These are phyloP conservation scores for Nipponacmea schrenckii DNA, from an alignment of 2,888 invertebrate species.

Conservation along the genomic window DNA sequence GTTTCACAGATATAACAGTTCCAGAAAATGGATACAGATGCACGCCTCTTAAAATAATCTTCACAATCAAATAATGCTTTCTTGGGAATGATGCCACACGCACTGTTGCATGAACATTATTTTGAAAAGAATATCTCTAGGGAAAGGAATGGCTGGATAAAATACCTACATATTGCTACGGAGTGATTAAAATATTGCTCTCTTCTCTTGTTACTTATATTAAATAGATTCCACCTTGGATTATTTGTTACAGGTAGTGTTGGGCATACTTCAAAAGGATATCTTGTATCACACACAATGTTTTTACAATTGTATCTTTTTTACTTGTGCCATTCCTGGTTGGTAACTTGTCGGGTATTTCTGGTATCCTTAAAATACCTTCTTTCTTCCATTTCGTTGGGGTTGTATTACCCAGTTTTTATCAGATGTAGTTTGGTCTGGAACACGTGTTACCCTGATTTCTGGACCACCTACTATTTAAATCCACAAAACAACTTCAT, in stretches of 20 bases:
- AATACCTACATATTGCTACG: too few species aligned
- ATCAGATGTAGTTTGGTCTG: neutral
- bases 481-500: neutral
- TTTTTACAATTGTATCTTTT: slow-evolving; percentile 8
- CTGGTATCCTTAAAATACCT: slow-evolving; percentile 6
- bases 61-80: too few species aligned
- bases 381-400: neutral
- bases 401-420: neutral
- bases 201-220: too few species aligned
- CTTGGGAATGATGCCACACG: too few species aligned
- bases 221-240: slow-evolving; percentile 3
- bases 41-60: too few species aligned
- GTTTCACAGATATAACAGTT: too few species aligned
- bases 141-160: too few species aligned
- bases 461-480: slow-evolving; percentile 14
- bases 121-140: too few species aligned
- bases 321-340: neutral
- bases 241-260: slow-evolving; percentile 7
- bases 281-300: neutral
- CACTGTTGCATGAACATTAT: too few species aligned
- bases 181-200: too few species aligned
- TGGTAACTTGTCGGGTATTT: neutral
- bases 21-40: too few species aligned
- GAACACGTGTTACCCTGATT: slow-evolving; percentile 12
- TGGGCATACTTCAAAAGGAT: slow-evolving; percentile 7